Evolutionary conservation across 30 jellyfish, hydroid and myxozoan species (phyloP).

Genomic region (Pseudorhiza aurosa): DNA sequence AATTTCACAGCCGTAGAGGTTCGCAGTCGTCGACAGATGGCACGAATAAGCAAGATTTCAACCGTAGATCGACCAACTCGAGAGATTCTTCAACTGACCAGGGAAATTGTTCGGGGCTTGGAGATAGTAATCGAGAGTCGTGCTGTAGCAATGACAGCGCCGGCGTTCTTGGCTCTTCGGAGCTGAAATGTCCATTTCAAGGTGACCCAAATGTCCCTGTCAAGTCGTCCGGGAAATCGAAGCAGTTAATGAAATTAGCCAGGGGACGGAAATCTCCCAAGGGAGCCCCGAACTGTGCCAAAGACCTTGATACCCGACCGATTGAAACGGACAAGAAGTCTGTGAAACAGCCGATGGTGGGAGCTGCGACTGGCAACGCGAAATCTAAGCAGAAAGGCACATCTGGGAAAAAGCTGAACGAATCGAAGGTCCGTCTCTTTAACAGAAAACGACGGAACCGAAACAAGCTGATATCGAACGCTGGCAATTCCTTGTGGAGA

Average conservation of each 20-base stretch:
- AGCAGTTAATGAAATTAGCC: constrained; percentile 51
- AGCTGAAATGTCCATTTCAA: constrained; percentile 9
- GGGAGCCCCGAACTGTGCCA: constrained; percentile 24
- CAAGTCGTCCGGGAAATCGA: constrained; percentile 27
- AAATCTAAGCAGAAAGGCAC: constrained; percentile 18
- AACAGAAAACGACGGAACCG: constrained; percentile 81
- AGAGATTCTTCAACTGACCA: constrained; percentile 14
- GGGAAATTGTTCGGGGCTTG: not conserved
- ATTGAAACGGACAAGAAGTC: not conserved
- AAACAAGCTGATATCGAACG: constrained; percentile 79
- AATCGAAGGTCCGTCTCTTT: constrained; percentile 50
- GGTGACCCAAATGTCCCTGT: not conserved
- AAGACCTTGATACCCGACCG: constrained; percentile 1
- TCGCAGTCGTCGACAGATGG: constrained; percentile 54
- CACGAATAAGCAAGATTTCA: not conserved
- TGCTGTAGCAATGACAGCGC: constrained; percentile 49
- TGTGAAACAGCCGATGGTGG: not conserved
- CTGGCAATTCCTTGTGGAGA: constrained; percentile 97
- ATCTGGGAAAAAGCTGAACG: constrained; percentile 28
- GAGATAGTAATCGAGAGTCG: constrained; percentile 38
- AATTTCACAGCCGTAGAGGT: constrained; percentile 27
- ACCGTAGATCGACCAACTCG: constrained; percentile 49
- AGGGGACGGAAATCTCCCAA: constrained; percentile 52
- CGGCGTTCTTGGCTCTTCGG: not conserved
- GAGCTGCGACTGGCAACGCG: not conserved